Base-by-base conservation (phyloP, 37 sponge, comb jelly and placozoan genomes). In the Ephydatia muelleri region DNA sequence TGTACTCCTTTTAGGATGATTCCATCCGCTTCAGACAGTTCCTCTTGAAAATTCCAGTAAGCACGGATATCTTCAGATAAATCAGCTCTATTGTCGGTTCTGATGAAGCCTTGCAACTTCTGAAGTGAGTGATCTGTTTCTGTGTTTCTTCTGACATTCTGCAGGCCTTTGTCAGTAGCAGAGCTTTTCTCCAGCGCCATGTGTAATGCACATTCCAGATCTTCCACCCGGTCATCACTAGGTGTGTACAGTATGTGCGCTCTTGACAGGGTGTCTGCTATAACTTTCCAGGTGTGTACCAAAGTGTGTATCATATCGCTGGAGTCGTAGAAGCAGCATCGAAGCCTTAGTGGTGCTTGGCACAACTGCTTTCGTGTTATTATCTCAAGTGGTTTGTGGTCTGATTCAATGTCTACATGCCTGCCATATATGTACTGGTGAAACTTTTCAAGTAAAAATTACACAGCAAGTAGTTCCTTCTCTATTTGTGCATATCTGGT, bases 201-300 rank as follows among this genome's bases (percentile, higher is more conserved):
- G 74, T 73, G 28, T 73, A 73, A 28, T 37, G 74, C 74, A 73
- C 74, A 73, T 1, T 30, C 31, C 74, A 73, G 27, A 34, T 29
- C 28, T 73, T n/a, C 32, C 31, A 6, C 32, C 28, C 2, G 23
- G 23, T 73, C 22, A 43, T 43, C 43, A 73, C 36, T 28, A 21
- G 23, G 37, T 29, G 33, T 37, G 31, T 73, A 34, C 16, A 2
- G 31, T 70, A 70, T 70, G 71, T 57, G 37, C 2, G 79, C 79
- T 40, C 48, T 38, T 22, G 79, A 78, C 79, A 78, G 39, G 26
- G 79, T 49, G 48, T 78, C 79, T n/a, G 48, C 79, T 57, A 78
- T 23, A 26, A 57, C 28, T 78, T 78, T 33, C 79, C 79, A 25
- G 49, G 49, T 47, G 43, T 43, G 43, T 43, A 43, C 43, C 43